phyloP scores from a whole-genome alignment of 2,113 vertebrate species.

The Eclectus roratus region DNA sequence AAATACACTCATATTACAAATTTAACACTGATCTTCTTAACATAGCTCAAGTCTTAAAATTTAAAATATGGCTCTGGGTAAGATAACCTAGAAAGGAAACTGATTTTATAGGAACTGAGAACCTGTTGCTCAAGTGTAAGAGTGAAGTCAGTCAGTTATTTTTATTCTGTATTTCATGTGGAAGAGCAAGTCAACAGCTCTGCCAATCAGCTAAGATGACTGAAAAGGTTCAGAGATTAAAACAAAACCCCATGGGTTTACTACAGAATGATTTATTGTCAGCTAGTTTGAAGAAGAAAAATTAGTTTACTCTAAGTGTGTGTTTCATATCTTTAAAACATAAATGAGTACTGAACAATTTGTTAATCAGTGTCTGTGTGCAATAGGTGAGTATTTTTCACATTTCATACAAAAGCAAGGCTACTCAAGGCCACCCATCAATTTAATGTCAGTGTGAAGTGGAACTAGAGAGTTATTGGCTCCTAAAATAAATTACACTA shows the following conservation, averaged over 20 bases:
- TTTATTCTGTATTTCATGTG: neutral
- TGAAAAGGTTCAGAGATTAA: neutral
- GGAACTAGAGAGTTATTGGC: neutral
- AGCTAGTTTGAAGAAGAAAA: neutral
- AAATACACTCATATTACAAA: neutral
- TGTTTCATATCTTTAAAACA: neutral
- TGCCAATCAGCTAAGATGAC: neutral
- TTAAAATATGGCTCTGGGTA: neutral
- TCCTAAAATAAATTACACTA: neutral
- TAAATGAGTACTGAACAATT: neutral
- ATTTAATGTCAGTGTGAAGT: neutral
- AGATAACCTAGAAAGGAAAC: neutral
- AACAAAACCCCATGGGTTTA: neutral
- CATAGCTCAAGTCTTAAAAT: neutral
- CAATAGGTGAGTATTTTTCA: conserved; percentile 43
- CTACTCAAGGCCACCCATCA: neutral
- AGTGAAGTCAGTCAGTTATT: neutral
- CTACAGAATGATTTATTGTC: neutral
- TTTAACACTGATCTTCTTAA: neutral
- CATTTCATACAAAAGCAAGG: neutral
- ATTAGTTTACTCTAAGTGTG: neutral
- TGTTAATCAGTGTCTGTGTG: neutral
- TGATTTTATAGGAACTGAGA: neutral
- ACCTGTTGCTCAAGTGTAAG: neutral
- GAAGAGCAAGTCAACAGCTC: neutral